Base-by-base conservation (phyloP, 2,113 vertebrate species). In the Ciconia stormi region DNA sequence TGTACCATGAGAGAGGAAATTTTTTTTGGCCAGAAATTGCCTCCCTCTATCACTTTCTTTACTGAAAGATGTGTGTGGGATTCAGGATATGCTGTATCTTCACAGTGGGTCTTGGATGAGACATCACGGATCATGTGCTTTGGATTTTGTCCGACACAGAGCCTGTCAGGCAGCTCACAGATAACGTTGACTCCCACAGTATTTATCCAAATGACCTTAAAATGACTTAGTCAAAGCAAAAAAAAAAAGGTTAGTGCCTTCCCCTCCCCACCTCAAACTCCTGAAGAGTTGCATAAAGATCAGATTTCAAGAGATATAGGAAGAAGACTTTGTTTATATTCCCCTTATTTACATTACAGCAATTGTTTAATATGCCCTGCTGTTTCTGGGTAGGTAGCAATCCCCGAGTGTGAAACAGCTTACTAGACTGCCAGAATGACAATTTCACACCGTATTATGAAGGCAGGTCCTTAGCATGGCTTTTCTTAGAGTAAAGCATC, bases 401-500 rank as follows among this genome's bases (percentile, higher is more conserved):
- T 52, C 23, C 81, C 34, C 2, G 7, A n/a, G 16, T 13, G n/a
- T 61, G 50, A 73, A 61, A 47, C 21, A 44, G 26, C 4, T 72
- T 56, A 44, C 30, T 44, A 30, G 59, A 11, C 49, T 47, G 42
- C n/a, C 42, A 62, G 79, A 74, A 44, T 34, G 61, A 52, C 34
- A n/a, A 10, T 55, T 65, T 59, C 21, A 17, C 9, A 10, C 5
- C 0, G 1, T 25, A 6, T 69, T 69, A 16, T 26, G 19, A 82
- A 63, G 16, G 29, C 32, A 80, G 63, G 17, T 85, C 40, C 42
- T 90, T 30, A 65, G 10, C 16, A 19, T 22, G 46, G 16, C 36
- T 88, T 67, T 67, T 69, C 21, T 58, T 50, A 22, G 36, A 49
- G 9, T 13, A 36, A 84, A 59, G 27, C 26, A 49, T 49, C 55